These are phyloP conservation scores for Zoroaster sp. DNA, from an alignment of 53 echinoderm and acorn worm genomes.

Conservation along the genomic window DNA sequence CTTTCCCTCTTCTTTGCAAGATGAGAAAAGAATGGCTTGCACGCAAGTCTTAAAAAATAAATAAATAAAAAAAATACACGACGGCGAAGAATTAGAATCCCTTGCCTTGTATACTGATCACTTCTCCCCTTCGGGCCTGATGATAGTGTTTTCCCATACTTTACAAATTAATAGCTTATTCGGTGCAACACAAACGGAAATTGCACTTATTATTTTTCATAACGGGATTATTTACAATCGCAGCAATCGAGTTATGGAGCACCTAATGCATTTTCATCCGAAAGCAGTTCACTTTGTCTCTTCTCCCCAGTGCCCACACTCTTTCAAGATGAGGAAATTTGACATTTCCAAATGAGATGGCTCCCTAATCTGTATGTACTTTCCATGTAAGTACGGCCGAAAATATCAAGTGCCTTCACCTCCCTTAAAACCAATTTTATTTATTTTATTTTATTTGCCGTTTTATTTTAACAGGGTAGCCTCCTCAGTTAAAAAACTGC, in stretches of 20 bases:
- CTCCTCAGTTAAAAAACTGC: too few relatives aligned
- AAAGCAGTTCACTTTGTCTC: background rate
- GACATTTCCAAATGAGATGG: conserved; percentile 21
- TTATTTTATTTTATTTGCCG: too few relatives aligned
- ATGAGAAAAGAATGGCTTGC: background rate
- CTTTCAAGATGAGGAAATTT: conserved; percentile 8
- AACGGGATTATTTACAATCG: background rate
- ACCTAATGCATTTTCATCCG: background rate
- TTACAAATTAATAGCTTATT: background rate
- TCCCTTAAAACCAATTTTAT: background rate
- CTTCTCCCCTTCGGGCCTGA: background rate
- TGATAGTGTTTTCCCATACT: background rate
- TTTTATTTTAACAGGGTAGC: too few relatives aligned
- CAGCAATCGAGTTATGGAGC: background rate
- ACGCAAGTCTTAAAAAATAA: background rate
- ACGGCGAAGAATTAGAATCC: background rate
- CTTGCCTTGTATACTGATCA: background rate
- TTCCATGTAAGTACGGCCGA: background rate
- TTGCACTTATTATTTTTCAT: background rate
- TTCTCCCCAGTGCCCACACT: background rate
- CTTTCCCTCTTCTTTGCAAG: background rate
- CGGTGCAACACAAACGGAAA: background rate
- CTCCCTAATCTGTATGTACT: background rate
- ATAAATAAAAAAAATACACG: background rate
- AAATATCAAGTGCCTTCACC: conserved; percentile 27